Percentiles rank a stretch among this genome's conserved stretches.
These are phyloP conservation scores for Brachionus calyciflorus DNA, from an alignment of 1,140 invertebrate genomes.

Conservation along the genomic window DNA sequence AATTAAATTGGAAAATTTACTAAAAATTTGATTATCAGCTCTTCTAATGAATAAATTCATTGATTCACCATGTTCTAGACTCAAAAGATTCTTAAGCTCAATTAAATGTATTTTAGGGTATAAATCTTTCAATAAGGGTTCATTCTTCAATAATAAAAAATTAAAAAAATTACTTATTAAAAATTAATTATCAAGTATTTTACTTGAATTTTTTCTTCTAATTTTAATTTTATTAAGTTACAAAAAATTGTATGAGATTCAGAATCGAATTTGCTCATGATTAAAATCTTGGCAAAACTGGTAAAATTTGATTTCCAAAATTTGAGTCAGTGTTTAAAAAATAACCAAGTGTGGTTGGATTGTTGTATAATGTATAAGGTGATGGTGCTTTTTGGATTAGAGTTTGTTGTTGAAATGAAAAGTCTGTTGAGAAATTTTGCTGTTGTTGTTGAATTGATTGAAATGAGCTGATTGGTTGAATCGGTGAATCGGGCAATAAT, in stretches of 20 bases:
- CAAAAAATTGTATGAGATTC: not conserved
- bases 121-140: not conserved
- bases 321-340: conserved; percentile 34
- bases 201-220: conserved; percentile 3
- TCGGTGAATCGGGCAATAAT: too few relatives aligned
- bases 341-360: not conserved
- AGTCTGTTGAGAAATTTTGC: not conserved
- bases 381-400: not conserved
- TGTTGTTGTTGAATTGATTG: conserved; percentile 1
- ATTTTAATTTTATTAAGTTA: not conserved
- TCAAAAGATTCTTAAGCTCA: conserved; percentile 17
- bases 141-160: not conserved
- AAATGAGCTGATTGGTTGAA: not conserved
- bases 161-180: not conserved
- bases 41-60: conserved; percentile 25
- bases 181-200: not conserved
- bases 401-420: not conserved
- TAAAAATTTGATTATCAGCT: conserved; percentile 32
- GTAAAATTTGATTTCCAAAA: conserved; percentile 46
- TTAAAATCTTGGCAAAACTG: conserved; percentile 27
- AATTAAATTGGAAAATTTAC: too few relatives aligned
- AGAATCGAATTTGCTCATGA: not conserved
- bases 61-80: conserved; percentile 43
- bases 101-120: conserved; percentile 15
- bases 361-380: not conserved